Evolutionary conservation across 2,113 vertebrate genomes (phyloP), one percentile per base, ranked within the genome.

Genomic region (Holacanthus passer): DNA sequence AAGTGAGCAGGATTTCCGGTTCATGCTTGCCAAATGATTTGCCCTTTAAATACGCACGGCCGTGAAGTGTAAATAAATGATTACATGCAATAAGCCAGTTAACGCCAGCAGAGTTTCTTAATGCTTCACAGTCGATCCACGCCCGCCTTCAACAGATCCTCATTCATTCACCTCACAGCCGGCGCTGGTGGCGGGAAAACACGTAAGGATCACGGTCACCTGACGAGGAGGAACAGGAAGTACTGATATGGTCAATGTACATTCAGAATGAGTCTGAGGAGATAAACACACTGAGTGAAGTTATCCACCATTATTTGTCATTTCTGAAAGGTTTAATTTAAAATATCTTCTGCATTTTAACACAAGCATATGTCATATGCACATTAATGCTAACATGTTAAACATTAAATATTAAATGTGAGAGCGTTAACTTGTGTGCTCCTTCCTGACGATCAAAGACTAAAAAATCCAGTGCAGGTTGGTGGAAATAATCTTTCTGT

Each of bases 221-320:
- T 78, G 59, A 22, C 0, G 4, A 74, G 13, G 2, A 48, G 11
- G 77, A 78, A 74, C 53, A 62, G 87, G 89, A 89, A 67, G 58
- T 31, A 3, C 56, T 53, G 66, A 81, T 77, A 37, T 59, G 66
- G 79, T 62, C 53, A 62, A 59, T 0, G 4, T 11, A 7, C 31
- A 10, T 24, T 8, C 13, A 37, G 20, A 31, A 24, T 27, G 6
- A 7, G 2, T 47, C 10, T 13, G 5, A 35, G 39, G 16, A 14
- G 41, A 58, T 11, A n/a, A n/a, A n/a, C n/a, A n/a, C n/a, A n/a
- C n/a, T n/a, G 0, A 14, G 19, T 2, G 3, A 37, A 35, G 29
- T 67, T 32, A 50, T 50, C 9, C 2, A 31, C 1, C 13, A 10
- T 64, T 27, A 27, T 31, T 1, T 24, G 31, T 5, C 0, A n/a